Conservation (phyloP, 2,113 vertebrate species). For the Neolamprologus hecqui region DNA sequence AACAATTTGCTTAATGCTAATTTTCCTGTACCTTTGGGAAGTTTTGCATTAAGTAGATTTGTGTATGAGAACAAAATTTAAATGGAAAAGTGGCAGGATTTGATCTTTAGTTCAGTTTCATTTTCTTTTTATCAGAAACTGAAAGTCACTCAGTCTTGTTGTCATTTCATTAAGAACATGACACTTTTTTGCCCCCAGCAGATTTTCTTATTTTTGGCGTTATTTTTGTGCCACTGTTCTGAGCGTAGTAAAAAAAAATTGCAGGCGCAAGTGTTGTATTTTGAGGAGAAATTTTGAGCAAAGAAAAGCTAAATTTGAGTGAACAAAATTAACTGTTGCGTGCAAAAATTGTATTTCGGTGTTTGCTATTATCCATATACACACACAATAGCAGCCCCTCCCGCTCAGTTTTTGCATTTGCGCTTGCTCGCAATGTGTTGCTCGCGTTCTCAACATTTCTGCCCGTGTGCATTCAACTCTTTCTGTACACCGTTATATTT, state of each 20-base stretch:
- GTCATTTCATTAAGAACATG: not conserved
- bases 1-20: not conserved
- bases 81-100: not conserved
- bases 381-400: not conserved
- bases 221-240: not conserved
- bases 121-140: not conserved
- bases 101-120: not conserved
- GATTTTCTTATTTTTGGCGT: accelerated
- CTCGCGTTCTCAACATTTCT: accelerated
- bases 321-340: accelerated
- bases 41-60: not conserved
- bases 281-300: not conserved
- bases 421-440: not conserved
- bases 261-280: not conserved
- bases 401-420: accelerated
- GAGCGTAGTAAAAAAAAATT: accelerated
- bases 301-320: accelerated
- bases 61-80: not conserved
- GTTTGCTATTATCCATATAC: not conserved
- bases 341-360: accelerated
- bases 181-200: not conserved
- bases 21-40: accelerated
- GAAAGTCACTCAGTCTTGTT: not conserved
- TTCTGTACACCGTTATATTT: not conserved
- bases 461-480: not conserved